These are phyloP conservation scores for Cottoperca gobio DNA, from an alignment of 2,797 vertebrate genomes.

Conservation along the genomic window DNA sequence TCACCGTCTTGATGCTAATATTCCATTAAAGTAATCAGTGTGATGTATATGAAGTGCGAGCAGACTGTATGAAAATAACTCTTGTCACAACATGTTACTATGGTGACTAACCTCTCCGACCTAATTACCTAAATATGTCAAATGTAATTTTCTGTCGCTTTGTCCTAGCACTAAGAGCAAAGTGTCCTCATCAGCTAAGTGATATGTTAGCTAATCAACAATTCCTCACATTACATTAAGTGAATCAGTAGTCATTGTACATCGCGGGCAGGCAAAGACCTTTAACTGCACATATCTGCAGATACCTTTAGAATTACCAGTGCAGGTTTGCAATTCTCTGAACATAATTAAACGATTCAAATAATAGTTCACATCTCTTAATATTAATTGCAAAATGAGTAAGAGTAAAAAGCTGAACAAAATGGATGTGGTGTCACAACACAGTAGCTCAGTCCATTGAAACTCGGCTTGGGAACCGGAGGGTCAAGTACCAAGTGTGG, in stretches of 20 bases:
- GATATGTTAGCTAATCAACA: slow-evolving; percentile 9
- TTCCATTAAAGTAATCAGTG: slow-evolving; percentile 56
- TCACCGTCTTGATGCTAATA: slow-evolving; percentile 43
- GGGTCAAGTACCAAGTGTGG: too few species aligned
- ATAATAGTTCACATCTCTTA: not conserved
- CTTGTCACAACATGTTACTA: slow-evolving; percentile 27
- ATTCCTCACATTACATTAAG: slow-evolving; percentile 4
- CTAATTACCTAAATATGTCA: slow-evolving; percentile 14
- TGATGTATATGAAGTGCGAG: slow-evolving; percentile 11
- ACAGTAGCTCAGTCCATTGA: too few species aligned
- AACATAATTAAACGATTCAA: not conserved
- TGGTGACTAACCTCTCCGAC: slow-evolving; percentile 22
- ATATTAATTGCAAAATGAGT: not conserved
- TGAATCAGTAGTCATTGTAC: not conserved
- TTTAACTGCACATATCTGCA: not conserved
- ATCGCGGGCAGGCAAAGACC: not conserved
- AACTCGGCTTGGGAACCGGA: too few species aligned
- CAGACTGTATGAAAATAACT: slow-evolving; percentile 27
- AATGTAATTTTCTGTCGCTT: not conserved
- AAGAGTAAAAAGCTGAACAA: not conserved
- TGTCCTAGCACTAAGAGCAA: not conserved
- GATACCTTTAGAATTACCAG: not conserved
- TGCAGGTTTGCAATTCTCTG: not conserved
- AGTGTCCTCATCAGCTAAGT: not conserved
- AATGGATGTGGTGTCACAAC: not conserved